Percentiles rank a stretch among this genome's conserved stretches.
These are phyloP conservation scores for Zoanthus solanderi DNA, from an alignment of 92 coral and sea anemone species.

Conservation along the genomic window DNA sequence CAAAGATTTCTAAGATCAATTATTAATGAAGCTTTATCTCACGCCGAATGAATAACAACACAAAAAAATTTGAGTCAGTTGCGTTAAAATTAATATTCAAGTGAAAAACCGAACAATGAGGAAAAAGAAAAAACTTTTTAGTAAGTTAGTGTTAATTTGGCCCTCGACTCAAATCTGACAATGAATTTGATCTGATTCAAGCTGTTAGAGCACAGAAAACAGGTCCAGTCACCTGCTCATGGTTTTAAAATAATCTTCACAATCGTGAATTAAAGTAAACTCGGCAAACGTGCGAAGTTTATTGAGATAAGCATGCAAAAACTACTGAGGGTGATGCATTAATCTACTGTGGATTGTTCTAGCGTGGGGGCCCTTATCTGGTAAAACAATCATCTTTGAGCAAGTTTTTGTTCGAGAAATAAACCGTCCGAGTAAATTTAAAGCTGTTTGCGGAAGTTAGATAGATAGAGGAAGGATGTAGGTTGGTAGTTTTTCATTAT, in stretches of 20 bases:
- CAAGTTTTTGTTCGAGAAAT: slow-evolving; percentile 59
- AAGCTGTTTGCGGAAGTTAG: slow-evolving; percentile 90
- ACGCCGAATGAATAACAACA: slow-evolving; percentile 38
- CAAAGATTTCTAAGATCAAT: slow-evolving; percentile 79
- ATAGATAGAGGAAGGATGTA: slow-evolving; percentile 75
- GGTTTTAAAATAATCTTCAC: slow-evolving; percentile 63
- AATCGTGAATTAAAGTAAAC: slow-evolving; percentile 79
- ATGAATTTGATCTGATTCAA: slow-evolving; percentile 55
- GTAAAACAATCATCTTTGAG: slow-evolving; percentile 75
- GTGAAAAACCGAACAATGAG: slow-evolving; percentile 22
- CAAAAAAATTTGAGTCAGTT: slow-evolving; percentile 34
- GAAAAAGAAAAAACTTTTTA: slow-evolving; percentile 26
- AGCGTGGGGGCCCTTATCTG: slow-evolving; percentile 63
- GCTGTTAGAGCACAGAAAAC: slow-evolving; percentile 45
- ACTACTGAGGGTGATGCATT: slow-evolving; percentile 73
- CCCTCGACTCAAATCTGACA: slow-evolving; percentile 32
- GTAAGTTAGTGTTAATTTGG: slow-evolving; percentile 33
- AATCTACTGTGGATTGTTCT: slow-evolving; percentile 83
- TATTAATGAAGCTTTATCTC: slow-evolving; percentile 82
- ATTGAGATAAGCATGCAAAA: slow-evolving; percentile 74
- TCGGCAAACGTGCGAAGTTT: slow-evolving; percentile 75
- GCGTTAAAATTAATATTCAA: slow-evolving; percentile 60
- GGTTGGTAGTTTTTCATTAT: slow-evolving; percentile 76
- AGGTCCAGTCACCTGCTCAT: slow-evolving; percentile 67
- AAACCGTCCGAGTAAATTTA: slow-evolving; percentile 84